These are phyloP conservation scores for Enteromius thamalakanensis DNA, from an alignment of 2,797 vertebrate genomes.

Conservation along the genomic window DNA sequence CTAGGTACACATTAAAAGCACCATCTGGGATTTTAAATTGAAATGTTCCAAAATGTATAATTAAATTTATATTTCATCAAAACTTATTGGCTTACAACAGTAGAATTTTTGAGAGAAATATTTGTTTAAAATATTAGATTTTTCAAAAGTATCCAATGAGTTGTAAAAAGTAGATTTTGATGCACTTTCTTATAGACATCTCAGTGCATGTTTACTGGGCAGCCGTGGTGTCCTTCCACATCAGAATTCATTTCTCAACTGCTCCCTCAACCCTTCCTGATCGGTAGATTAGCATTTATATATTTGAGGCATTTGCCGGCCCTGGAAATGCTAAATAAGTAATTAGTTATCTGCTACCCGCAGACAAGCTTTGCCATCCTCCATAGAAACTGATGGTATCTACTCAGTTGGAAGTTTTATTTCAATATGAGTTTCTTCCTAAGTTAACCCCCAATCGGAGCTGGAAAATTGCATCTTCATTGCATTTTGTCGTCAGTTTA, in stretches of 20 bases:
- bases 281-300: slow-evolving; percentile 14
- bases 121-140: background rate
- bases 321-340: slow-evolving; percentile 43
- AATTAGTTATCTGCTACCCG: slow-evolving; percentile 53
- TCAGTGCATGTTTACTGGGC: background rate
- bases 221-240: background rate
- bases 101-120: background rate
- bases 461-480: slow-evolving; percentile 25
- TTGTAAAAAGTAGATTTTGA: background rate
- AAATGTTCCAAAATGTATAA: too few relatives aligned
- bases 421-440: slow-evolving; percentile 47
- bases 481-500: slow-evolving; percentile 8
- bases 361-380: slow-evolving; percentile 49
- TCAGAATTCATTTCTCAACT: background rate
- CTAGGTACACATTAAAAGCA: too few relatives aligned
- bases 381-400: slow-evolving; percentile 54
- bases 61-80: background rate
- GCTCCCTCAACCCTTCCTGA: slow-evolving; percentile 8
- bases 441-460: background rate
- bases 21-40: too few relatives aligned
- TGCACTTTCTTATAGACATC: background rate
- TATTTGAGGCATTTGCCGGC: slow-evolving; percentile 38
- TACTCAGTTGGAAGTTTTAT: slow-evolving; percentile 58
- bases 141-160: background rate
- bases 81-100: background rate